These are phyloP conservation scores for Dynastes maya DNA, from an alignment of 2,888 invertebrate species.

Conservation along the genomic window DNA sequence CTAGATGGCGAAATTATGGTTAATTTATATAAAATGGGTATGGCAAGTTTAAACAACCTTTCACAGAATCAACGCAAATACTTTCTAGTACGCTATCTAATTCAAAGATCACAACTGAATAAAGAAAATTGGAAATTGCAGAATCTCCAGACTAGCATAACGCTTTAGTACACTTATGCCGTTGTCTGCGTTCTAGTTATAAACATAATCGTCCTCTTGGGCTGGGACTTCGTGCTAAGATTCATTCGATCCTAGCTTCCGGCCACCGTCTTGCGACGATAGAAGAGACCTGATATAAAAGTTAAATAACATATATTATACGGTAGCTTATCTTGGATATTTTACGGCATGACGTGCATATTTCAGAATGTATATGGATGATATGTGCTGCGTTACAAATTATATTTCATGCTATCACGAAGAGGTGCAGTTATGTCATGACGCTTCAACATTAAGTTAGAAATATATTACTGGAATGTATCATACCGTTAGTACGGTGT, in stretches of 20 bases:
- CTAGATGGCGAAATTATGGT: too few species aligned
- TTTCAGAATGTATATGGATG: constrained; percentile 25
- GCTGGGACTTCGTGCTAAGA: constrained; percentile 56
- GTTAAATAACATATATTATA: constrained; percentile 53
- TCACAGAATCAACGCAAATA: too few species aligned
- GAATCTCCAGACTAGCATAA: constrained; percentile 56
- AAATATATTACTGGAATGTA: neutral
- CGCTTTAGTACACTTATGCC: constrained; percentile 57
- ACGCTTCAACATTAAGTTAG: neutral
- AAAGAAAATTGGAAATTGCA: constrained; percentile 43
- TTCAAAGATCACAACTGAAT: constrained; percentile 7
- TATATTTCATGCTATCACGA: constrained; percentile 41
- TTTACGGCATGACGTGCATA: constrained; percentile 45
- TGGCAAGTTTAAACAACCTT: too few species aligned
- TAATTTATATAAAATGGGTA: too few species aligned
- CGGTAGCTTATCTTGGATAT: constrained; percentile 47
- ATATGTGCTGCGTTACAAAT: constrained; percentile 35
- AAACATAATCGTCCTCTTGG: constrained; percentile 59
- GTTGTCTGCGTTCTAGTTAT: constrained; percentile 55
- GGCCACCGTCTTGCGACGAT: constrained; percentile 46
- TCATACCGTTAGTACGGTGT: neutral
- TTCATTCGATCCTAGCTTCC: constrained; percentile 52
- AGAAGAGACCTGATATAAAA: constrained; percentile 47
- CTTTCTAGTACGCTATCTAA: neutral
- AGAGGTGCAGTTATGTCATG: neutral